Evolutionary conservation across 2,797 vertebrate genomes (phyloP), one percentile per base, ranked within the genome.

Genomic region (Pygocentrus nattereri): DNA sequence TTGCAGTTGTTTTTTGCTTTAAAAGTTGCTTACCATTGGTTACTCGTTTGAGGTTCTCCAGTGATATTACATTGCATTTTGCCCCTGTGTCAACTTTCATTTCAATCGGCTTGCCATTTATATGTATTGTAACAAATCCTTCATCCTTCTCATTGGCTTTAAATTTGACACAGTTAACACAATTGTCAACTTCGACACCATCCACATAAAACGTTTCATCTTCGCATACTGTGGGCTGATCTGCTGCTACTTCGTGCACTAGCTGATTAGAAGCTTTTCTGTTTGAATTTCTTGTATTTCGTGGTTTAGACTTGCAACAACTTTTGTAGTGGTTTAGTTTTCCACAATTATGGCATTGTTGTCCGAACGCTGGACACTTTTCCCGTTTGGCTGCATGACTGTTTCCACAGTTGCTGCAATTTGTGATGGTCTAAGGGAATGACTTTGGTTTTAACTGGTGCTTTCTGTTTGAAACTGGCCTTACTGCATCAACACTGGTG

Each of bases 321-420:
- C 8, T 84, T 23, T 82, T 84, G 13, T 21, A 83, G 5, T 87
- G 67, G 4, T 85, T 88, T 0, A 50, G 5, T 27, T 84, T 88
- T 3, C 84, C 84, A 7, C 82, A 90, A 5, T 23, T 72, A 7
- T 85, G 54, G 0, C 85, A 86, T 16, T 74, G 84, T 1, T 88
- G 79, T 13, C 84, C 74, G 12, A 79, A 87, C 2, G 84, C 87
- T 2, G 80, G 76, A 1, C 71, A 86, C 5, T 85, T 87, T 0
- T 88, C 25, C 16, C 30, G 15, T 3, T 81, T 44, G 0, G 81
- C 83, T 0, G 15, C 2, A 11, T 89, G 82, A 21, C 16, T 85
- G 0, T 27, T 11, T n/a, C 80, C 77, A 74, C 78, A 87, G 0
- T 87, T 89, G 21, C 12, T n/a, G n/a, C n/a, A n/a, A n/a, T n/a